Evolutionary conservation across 1,140 invertebrate genomes (phyloP).

Genomic region (Pentalonia nigronervosa): DNA sequence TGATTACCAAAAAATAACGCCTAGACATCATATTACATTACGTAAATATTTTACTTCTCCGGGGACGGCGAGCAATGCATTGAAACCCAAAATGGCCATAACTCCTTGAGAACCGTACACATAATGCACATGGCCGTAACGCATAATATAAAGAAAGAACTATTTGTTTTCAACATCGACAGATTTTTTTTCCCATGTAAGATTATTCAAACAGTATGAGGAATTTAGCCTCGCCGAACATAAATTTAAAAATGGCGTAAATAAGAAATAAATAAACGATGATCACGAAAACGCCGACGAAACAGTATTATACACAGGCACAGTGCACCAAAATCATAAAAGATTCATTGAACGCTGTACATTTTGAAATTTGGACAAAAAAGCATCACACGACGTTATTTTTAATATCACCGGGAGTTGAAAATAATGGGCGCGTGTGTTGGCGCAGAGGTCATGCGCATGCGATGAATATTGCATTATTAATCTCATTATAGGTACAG

Average conservation of each 20-base stretch:
- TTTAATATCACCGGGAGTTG: neutral
- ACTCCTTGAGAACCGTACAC: neutral
- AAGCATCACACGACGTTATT: neutral
- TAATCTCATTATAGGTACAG: neutral
- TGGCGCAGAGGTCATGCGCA: neutral
- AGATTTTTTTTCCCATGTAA: neutral
- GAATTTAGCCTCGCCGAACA: neutral
- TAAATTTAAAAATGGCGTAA: neutral
- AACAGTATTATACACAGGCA: neutral
- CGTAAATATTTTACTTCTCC: neutral
- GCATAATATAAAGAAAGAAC: neutral
- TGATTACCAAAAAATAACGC: neutral
- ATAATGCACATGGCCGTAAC: neutral
- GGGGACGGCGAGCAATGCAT: neutral
- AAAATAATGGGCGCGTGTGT: neutral
- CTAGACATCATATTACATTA: conserved; percentile 25
- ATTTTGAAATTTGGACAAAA: neutral
- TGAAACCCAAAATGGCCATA: neutral
- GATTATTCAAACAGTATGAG: neutral
- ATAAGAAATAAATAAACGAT: neutral
- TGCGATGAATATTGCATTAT: neutral
- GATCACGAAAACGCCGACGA: neutral
- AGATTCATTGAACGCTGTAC: neutral
- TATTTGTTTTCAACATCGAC: neutral
- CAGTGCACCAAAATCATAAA: neutral